Evolutionary conservation across 2,888 invertebrate genomes (phyloP).

Genomic region (Scelioninae gen. 1): DNA sequence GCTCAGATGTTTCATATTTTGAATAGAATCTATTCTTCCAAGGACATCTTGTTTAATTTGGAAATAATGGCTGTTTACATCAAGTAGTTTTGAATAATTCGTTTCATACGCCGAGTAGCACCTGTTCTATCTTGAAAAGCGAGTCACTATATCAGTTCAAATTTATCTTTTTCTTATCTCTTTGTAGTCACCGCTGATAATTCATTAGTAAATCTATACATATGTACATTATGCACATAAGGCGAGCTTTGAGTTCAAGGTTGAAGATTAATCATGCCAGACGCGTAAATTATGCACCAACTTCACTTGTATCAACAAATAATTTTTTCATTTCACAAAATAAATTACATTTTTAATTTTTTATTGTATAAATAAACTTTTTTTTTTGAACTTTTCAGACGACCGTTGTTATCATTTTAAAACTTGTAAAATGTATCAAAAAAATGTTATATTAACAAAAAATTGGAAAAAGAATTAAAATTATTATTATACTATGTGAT

Average conservation of each 20-base stretch:
- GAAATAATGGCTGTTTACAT: conserved; percentile 43
- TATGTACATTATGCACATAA: conserved; percentile 68
- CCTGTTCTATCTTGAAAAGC: conserved; percentile 58
- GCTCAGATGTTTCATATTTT: not conserved
- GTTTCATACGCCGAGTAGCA: conserved; percentile 35
- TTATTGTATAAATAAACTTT: too few relatives aligned
- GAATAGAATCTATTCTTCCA: conserved; percentile 27
- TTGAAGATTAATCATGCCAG: conserved; percentile 62
- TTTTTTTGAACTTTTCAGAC: too few relatives aligned
- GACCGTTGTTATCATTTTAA: too few relatives aligned
- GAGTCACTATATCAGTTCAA: conserved; percentile 54
- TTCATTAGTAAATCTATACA: conserved; percentile 68
- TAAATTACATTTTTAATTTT: conserved; percentile 9
- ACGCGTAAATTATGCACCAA: conserved; percentile 58
- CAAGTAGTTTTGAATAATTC: conserved; percentile 62
- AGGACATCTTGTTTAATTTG: conserved; percentile 40
- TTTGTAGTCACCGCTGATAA: conserved; percentile 70
- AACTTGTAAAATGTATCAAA: too few relatives aligned
- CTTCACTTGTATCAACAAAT: conserved; percentile 59
- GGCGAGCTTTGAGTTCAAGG: conserved; percentile 67
- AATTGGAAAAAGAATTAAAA: too few relatives aligned
- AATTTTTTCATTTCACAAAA: conserved; percentile 33
- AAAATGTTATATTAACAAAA: too few relatives aligned
- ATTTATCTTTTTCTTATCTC: conserved; percentile 66
- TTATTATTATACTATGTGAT: too few relatives aligned